Evolutionary conservation across 2,113 vertebrate genomes (phyloP).

Genomic region (Tragelaphus scriptus): DNA sequence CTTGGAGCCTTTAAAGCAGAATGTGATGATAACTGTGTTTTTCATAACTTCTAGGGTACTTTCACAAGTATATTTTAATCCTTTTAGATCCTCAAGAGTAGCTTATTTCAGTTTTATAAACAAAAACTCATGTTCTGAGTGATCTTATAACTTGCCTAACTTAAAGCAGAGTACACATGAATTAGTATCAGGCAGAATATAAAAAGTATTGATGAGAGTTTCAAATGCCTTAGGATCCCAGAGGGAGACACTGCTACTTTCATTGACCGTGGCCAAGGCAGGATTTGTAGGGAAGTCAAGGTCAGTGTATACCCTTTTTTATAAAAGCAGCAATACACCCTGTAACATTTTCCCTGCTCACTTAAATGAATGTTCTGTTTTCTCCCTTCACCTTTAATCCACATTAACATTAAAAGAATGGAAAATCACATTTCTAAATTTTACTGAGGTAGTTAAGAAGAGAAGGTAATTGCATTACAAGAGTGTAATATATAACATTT

Average conservation of each 20-base stretch:
- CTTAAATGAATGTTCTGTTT: background rate
- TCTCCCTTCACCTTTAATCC: background rate
- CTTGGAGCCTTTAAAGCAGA: background rate
- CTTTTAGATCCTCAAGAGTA: background rate
- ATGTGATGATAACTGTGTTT: background rate
- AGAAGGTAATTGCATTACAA: background rate
- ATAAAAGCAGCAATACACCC: background rate
- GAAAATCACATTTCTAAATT: background rate
- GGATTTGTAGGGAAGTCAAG: background rate
- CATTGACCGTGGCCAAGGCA: background rate
- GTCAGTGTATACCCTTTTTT: background rate
- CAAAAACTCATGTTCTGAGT: background rate
- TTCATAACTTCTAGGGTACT: background rate
- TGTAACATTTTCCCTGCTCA: background rate
- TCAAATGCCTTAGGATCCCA: background rate
- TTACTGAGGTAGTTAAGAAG: background rate
- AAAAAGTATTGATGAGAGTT: background rate
- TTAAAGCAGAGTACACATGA: background rate
- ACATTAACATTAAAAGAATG: background rate
- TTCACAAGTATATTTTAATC: background rate
- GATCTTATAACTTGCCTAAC: background rate
- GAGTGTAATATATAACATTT: background rate
- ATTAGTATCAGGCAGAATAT: background rate
- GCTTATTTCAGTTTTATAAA: conserved; percentile 12
- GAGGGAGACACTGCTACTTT: background rate